A percentile compares a stretch with the other conserved stretches of the same genome.
Conservation (phyloP, 2,888 invertebrate genomes). For the Melieria picta region DNA sequence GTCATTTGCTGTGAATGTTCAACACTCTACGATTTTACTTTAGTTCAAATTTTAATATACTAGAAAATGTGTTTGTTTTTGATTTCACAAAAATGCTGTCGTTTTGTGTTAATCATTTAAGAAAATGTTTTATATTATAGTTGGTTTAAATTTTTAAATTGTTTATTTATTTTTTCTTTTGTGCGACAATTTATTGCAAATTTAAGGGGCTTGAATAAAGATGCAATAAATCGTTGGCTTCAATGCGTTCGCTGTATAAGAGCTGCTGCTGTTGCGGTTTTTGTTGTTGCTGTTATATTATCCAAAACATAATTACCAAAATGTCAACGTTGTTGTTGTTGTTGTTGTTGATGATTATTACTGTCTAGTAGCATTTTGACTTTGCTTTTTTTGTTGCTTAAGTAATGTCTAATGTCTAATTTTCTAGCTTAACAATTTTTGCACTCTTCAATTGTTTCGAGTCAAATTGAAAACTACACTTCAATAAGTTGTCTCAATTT, state of each 20-base stretch:
- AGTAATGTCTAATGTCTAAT: background rate
- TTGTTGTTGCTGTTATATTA: constrained; percentile 17
- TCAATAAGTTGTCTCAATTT: background rate
- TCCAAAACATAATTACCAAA: constrained; percentile 39
- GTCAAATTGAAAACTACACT: too few species aligned
- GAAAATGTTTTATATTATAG: constrained; percentile 2
- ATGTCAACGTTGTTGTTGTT: constrained; percentile 34
- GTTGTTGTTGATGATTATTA: constrained; percentile 5
- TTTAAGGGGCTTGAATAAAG: constrained; percentile 44
- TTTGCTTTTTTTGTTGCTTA: background rate
- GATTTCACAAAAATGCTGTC: constrained; percentile 18
- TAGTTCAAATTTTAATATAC: constrained; percentile 10
- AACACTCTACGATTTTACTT: constrained; percentile 6
- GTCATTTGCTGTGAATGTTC: constrained; percentile 24
- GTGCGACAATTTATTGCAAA: constrained; percentile 44
- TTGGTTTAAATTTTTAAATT: constrained; percentile 3
- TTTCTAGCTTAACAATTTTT: constrained; percentile 11
- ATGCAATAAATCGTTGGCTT: constrained; percentile 44
- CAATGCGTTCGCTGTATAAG: background rate
- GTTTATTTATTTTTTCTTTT: background rate
- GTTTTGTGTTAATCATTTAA: background rate
- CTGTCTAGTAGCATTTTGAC: too few species aligned
- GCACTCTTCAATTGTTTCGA: background rate
- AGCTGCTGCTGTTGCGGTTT: background rate
- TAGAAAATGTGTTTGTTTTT: constrained; percentile 11